phyloP scores from a whole-genome alignment of 1,140 invertebrate genomes.

The Drosophila fuyamai region DNA sequence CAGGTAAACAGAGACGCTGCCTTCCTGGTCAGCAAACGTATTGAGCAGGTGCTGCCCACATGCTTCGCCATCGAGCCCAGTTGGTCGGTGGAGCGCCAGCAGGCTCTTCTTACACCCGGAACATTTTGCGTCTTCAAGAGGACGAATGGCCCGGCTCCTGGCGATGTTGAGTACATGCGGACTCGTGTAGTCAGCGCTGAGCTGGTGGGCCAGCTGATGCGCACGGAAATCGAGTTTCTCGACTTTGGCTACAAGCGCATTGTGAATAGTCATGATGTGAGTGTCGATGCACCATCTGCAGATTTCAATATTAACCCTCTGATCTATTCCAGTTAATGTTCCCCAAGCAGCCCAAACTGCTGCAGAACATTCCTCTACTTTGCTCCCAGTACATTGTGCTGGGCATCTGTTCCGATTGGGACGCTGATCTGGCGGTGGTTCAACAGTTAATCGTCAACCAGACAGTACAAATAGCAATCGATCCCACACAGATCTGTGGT shows the following conservation, averaged over 20 bases:
- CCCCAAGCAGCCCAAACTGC: constrained; percentile 66
- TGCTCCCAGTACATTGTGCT: constrained; percentile 73
- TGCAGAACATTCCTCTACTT: constrained; percentile 66
- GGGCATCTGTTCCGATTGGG: constrained; percentile 76
- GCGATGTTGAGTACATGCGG: constrained; percentile 72
- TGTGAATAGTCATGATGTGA: constrained; percentile 73
- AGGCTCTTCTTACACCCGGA: constrained; percentile 62
- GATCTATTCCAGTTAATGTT: constrained; percentile 62
- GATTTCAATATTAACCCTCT: not conserved
- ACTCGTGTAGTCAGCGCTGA: constrained; percentile 54
- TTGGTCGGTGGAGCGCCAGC: constrained; percentile 72
- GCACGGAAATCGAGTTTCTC: constrained; percentile 87
- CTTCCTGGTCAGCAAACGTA: constrained; percentile 61
- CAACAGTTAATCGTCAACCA: constrained; percentile 61
- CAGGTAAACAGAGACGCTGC: constrained; percentile 85
- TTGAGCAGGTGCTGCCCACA: constrained; percentile 66
- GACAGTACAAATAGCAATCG: constrained; percentile 55
- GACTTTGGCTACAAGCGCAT: constrained; percentile 88
- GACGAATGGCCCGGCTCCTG: constrained; percentile 65
- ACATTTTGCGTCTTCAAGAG: constrained; percentile 69
- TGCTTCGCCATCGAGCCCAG: constrained; percentile 70
- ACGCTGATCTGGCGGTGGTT: constrained; percentile 57
- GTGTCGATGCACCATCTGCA: constrained; percentile 8
- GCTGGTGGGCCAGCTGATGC: constrained; percentile 79
- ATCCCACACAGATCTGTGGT: constrained; percentile 57